phyloP scores from a whole-genome alignment of 2,113 vertebrate species.

The Panthera uncia region DNA sequence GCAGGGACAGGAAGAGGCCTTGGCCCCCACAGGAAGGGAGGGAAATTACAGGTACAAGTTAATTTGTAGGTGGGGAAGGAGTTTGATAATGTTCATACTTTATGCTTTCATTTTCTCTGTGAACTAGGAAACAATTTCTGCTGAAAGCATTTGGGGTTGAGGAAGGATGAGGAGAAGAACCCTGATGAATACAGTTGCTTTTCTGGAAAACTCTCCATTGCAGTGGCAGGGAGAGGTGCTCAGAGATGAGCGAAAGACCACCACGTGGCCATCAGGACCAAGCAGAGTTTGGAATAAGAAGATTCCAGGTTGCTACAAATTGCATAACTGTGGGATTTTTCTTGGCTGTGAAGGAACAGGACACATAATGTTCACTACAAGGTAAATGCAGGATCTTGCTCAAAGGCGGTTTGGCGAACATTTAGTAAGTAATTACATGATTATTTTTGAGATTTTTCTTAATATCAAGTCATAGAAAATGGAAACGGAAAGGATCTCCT shows the following conservation, averaged over 20 bases:
- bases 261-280: not conserved
- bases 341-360: not conserved
- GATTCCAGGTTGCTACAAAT: not conserved
- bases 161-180: not conserved
- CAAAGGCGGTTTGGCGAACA: slow-evolving; percentile 43
- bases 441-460: slow-evolving; percentile 47
- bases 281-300: not conserved
- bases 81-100: not conserved
- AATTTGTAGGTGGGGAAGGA: not conserved
- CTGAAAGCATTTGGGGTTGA: not conserved
- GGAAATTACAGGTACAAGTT: not conserved
- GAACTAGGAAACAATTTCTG: not conserved
- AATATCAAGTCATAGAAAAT: slow-evolving; percentile 59
- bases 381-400: not conserved
- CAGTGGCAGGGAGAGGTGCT: not conserved
- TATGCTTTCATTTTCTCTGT: not conserved
- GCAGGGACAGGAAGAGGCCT: not conserved
- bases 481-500: slow-evolving; percentile 27
- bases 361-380: not conserved
- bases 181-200: not conserved
- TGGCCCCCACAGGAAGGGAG: not conserved
- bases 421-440: slow-evolving; percentile 55
- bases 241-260: not conserved
- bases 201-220: not conserved
- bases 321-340: not conserved